Base-by-base conservation (phyloP, 2,797 vertebrate species). In the Octomys mimax region DNA sequence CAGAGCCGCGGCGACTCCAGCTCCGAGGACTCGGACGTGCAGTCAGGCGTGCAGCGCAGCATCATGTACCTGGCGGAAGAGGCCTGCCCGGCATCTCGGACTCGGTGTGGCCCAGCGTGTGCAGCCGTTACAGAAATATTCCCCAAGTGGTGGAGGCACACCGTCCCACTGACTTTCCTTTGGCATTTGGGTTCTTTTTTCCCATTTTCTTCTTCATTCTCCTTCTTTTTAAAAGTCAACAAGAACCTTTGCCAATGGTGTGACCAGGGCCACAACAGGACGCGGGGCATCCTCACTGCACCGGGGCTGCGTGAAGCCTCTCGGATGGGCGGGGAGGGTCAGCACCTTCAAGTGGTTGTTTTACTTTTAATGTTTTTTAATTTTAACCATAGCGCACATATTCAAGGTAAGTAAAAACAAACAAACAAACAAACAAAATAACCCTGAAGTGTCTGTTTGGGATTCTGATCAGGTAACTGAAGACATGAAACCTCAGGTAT, bases 401-500 rank as follows among this genome's bases (percentile, higher is more conserved):
- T 98, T 98, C 98, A 98, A 98, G 97, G 97, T 97, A 98, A 97
- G 97, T 98, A 96, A 95, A 98, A 98, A 97, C 89, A 85, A 79
- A 97, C 49, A 98, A 98, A 97, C 89, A 85, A 79, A 97, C 49
- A 49, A 49, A 49, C 49, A 49, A 94, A 95, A 70, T 87, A 97
- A 96, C 97, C 98, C 98, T 98, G 98, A 98, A 98, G 97, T 98
- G 98, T 99, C 98, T 98, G 98, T 99, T 99, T 99, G 99, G 98
- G 99, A 98, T 98, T 98, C 98, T 98, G 98, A 97, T 98, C 98
- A 99, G 99, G 49, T 11, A 98, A 99, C 98, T 96, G 98, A 99
- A 98, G 99, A 99, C 99, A 97, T 98, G 99, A 99, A 99, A 99
- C 99, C 99, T 99, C 99, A 99, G 99, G 99, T 99, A 99, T 99